These are phyloP conservation scores for Pipistrellus pygmaeus DNA, from an alignment of 2,797 vertebrate species.

Conservation along the genomic window DNA sequence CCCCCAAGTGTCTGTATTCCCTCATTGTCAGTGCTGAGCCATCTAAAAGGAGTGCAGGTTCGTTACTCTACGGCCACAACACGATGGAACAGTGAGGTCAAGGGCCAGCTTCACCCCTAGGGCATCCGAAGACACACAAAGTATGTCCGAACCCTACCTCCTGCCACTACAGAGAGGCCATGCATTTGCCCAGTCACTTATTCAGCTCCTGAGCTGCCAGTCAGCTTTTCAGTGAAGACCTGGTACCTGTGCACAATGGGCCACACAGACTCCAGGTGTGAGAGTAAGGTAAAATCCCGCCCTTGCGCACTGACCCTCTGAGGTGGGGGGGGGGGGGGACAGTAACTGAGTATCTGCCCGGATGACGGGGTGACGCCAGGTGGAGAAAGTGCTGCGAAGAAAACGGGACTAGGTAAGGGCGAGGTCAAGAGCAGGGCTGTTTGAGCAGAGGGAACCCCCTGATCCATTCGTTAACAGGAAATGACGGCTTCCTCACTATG, in stretches of 20 bases:
- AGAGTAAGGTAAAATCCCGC: neutral
- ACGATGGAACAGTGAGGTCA: accelerated
- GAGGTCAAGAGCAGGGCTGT: neutral
- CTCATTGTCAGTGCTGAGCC: neutral
- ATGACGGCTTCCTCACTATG: neutral
- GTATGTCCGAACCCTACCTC: neutral
- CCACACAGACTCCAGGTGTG: neutral
- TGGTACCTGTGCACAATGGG: neutral
- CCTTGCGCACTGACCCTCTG: neutral
- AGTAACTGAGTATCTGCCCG: neutral
- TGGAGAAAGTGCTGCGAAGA: neutral
- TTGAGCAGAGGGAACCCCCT: neutral
- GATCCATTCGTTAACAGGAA: neutral
- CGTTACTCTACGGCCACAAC: neutral
- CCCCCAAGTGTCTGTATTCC: neutral
- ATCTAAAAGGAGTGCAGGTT: accelerated
- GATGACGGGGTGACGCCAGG: accelerated
- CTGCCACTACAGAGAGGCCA: accelerated
- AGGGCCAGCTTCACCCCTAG: accelerated
- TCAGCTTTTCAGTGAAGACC: neutral
- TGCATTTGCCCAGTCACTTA: neutral
- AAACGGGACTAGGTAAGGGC: accelerated
- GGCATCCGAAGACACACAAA: neutral
- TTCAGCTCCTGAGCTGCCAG: neutral
- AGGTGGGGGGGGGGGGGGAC: neutral